A percentile compares a stretch with the other conserved stretches of the same genome.
phyloP scores from a whole-genome alignment of 2,797 vertebrate species.

The Lagorchestes hirsutus region DNA sequence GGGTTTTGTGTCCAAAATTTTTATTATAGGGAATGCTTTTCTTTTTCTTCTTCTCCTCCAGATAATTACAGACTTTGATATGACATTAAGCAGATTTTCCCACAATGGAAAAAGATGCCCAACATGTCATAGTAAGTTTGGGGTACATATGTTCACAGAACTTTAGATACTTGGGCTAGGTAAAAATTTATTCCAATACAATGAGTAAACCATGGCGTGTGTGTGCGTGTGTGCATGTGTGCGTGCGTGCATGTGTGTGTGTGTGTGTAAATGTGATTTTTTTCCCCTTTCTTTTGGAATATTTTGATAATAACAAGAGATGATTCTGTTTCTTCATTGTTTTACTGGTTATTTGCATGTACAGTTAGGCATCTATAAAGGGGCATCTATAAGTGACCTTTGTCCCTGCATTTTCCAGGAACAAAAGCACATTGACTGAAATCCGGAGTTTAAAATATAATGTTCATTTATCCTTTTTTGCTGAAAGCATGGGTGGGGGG shows the following conservation, averaged over 20 bases:
- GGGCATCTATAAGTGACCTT: not conserved
- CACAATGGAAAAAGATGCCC: constrained; percentile 95
- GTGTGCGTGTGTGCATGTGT: too few species aligned
- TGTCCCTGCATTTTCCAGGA: not conserved
- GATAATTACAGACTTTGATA: constrained; percentile 99
- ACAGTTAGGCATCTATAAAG: not conserved
- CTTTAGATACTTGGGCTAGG: not conserved
- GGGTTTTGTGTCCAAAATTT: accelerated
- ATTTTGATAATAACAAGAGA: constrained; percentile 36
- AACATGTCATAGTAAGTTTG: constrained; percentile 95
- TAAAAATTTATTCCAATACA: not conserved
- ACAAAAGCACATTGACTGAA: not conserved
- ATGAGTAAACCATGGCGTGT: not conserved
- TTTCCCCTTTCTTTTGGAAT: not conserved
- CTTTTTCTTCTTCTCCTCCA: constrained; percentile 84
- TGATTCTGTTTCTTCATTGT: not conserved
- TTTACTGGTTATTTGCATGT: constrained; percentile 31
- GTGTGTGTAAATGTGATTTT: not conserved
- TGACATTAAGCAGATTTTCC: constrained; percentile 97
- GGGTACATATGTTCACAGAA: not conserved
- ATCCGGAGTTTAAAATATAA: not conserved
- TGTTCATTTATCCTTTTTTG: not conserved
- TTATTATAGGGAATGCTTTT: constrained; percentile 68
- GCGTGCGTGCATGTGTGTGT: too few species aligned
- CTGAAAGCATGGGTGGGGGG: not conserved